Evolutionary conservation across 2,113 vertebrate genomes (phyloP), one percentile per base, ranked within the genome.

Genomic region (Otis tarda): DNA sequence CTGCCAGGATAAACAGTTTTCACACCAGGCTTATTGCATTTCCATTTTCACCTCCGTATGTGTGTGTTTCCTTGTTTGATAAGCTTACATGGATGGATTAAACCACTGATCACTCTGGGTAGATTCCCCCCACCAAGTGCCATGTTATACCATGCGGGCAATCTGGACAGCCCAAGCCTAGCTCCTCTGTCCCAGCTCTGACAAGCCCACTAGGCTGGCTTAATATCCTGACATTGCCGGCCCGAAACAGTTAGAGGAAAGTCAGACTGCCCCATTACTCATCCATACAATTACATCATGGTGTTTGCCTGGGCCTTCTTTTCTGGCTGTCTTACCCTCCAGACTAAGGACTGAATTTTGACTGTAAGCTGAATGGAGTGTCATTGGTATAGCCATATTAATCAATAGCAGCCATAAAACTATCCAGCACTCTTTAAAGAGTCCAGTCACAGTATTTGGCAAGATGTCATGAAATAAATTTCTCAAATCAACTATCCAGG

Each of bases 381-480:
- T 87, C 84, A 78, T 64, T 89, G 71, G 64, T 90, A 80, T 24
- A 95, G 70, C 74, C 33, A 56, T 73, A 94, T 92, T 94, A 91
- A 96, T 93, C 89, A 95, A 95, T 16, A 93, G 67, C 35, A 81
- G 67, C 35, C 81, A 94, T 96, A 95, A 97, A 95, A 94, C 73
- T 81, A 93, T 85, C 68, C 86, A 93, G 60, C 65, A 57, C 60
- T 91, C 76, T 76, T 14, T 1, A 65, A 88, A 91, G 93, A 92
- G 83, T 79, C 94, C 69, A 96, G 81, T 94, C 89, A 94, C 37
- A 80, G 82, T 94, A 77, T 94, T 75, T 97, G 94, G 92, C 95
- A 95, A 95, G 83, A 94, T 77, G 68, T 92, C 80, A 94, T 21
- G 70, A 88, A 93, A 90, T 83, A 93, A 74, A 95, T 97, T 88